Base-by-base conservation (phyloP, 1,140 invertebrate genomes). In the Magallana ariakensis region DNA sequence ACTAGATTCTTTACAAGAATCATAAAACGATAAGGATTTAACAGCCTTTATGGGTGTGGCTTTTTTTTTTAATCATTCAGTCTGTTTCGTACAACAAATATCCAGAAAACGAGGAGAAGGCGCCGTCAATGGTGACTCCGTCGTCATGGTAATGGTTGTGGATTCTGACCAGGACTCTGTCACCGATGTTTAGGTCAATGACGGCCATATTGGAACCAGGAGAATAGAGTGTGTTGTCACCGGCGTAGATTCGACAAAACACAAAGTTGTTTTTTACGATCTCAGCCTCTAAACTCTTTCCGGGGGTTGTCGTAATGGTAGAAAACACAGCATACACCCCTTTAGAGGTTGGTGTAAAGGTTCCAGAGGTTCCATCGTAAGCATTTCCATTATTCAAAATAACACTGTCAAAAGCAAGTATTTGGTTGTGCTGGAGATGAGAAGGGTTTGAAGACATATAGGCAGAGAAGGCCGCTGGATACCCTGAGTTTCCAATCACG, bases 311-410 rank as follows among this genome's bases (percentile, higher is more conserved):
- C 0, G 80, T 22, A 46, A 85, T 33, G 4, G 82, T 16, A 1
- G 66, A 19, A 22, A 53, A 70, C 33, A 89, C 70, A 10, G 82
- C 82, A 56, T 89, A 89, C 1, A 56, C 55, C n/a, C 88, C 88
- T 55, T 80, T 58, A 3, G 54, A 26, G n/a, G 70, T 66, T 6
- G 62, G 19, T 4, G 56, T 56, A 8, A 89, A 87, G 54, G 87
- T 53, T 6, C 88, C 88, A 10, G 9, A 57, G 0, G 66, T 16
- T 0, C 2, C 5, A 16, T 87, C 15, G 54, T 89, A 89, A 10
- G 85, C 83, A 11, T 33, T 60, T 16, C 85, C 88, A n/a, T 56
- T 7, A 66, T 89, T 87, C 0, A 83, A 66, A 11, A 75, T 19
- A 2, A 85, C 82, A 19, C 16, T 13, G 58, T 89, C 88, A 60